Base-by-base conservation (phyloP, 2,888 invertebrate species). In the Xestia xanthographa region DNA sequence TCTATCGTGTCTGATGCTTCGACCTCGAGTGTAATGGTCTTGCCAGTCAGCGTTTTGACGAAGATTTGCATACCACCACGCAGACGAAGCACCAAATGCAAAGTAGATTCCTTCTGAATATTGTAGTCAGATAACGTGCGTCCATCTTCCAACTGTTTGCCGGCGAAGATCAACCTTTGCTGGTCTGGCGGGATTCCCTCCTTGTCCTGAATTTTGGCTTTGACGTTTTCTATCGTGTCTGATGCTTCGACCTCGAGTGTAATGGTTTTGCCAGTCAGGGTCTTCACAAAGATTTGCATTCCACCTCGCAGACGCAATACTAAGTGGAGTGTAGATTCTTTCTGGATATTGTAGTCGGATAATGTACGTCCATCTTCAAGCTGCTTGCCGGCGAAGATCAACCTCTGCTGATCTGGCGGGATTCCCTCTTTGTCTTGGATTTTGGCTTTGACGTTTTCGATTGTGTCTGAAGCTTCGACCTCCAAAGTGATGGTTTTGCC, bases 1-100 rank as follows among this genome's bases (percentile, higher is more conserved):
- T 92, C 92, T 3, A 92, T 92, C 0, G 92, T 92, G 70, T 92
- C 92, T 0, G 92, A 91, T 0, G 92, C 50, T 17, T 92, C 92
- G 0, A 92, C 92, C 22, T 92, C 92, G 0, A 92, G 41, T 0
- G 92, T 92, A 8, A 92, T 91, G 0, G 91, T 91, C 14, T 91
- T 91, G 0, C 91, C 91, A 9, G 91, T 91, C 12, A 91, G 43
- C 0, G 91, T 91, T 1, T 91, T 91, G 0, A 91, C 90, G 9
- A 91, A 91, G 62, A 91, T 91, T 66, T 91, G 90, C 91, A 91
- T 90, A 66, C 91, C 91, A 60, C 91, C 91, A 34, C 91, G 84
- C 0, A 91, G 82, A 82, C 91, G 90, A 0, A 91, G 38, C 0
- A 91, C 91, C 0, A 91, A 80, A 0, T 91, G 91, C 0, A 91